Evolutionary conservation across 2,113 vertebrate genomes (phyloP).

Genomic region (Amblyopsis rosae): DNA sequence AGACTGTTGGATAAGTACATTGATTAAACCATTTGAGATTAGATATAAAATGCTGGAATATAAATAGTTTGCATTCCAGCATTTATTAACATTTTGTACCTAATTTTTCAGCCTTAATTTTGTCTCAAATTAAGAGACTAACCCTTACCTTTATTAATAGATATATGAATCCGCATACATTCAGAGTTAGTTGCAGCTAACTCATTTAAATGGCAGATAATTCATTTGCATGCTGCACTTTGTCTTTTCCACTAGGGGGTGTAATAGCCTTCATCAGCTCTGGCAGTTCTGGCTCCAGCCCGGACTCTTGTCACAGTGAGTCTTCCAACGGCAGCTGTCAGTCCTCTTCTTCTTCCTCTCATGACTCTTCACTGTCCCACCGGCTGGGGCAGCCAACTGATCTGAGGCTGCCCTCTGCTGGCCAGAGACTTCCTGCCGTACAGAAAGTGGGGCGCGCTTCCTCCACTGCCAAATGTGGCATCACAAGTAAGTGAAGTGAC

Average conservation of each 20-base stretch:
- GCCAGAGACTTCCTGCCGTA: conserved; percentile 68
- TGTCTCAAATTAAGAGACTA: too few species aligned
- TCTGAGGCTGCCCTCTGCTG: not conserved
- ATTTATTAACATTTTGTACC: too few species aligned
- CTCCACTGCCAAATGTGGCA: conserved; percentile 79
- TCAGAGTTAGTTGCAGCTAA: too few species aligned
- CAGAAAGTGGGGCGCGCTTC: conserved; percentile 79
- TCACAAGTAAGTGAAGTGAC: conserved; percentile 84
- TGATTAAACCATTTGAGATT: too few species aligned
- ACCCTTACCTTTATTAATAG: too few species aligned
- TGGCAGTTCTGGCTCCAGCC: conserved; percentile 89
- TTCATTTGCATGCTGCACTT: not conserved
- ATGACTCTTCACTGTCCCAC: conserved; percentile 78
- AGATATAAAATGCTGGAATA: too few species aligned
- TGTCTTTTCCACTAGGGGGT: conserved; percentile 77
- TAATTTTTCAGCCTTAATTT: too few species aligned
- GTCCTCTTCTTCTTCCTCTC: conserved; percentile 84
- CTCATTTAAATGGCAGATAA: too few species aligned
- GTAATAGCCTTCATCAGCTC: conserved; percentile 96
- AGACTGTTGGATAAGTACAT: too few species aligned
- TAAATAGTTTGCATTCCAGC: too few species aligned
- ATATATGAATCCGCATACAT: too few species aligned
- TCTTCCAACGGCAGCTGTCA: conserved; percentile 92
- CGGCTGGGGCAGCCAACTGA: conserved; percentile 32
- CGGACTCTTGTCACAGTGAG: conserved; percentile 94